Evolutionary conservation across 2,113 vertebrate genomes (phyloP).

Genomic region (Archocentrus centrarchus): DNA sequence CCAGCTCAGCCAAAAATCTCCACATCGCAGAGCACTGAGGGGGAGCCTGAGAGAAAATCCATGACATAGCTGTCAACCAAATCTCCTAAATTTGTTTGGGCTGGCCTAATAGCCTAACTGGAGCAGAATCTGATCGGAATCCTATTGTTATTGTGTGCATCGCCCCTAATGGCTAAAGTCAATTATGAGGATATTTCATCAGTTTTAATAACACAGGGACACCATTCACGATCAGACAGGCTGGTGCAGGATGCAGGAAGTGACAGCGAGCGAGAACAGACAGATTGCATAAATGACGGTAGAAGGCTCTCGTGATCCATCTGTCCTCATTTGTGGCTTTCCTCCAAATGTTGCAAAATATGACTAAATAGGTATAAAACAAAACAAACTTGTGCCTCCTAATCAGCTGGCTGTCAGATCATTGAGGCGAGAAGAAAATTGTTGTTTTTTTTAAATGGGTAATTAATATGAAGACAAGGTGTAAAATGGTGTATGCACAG

Average conservation of each 20-base stretch:
- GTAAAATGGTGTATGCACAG: background rate
- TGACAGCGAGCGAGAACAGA: constrained; percentile 46
- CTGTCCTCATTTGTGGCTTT: constrained; percentile 52
- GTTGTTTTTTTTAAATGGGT: background rate
- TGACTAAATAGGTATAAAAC: constrained; percentile 19
- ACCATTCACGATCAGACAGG: constrained; percentile 18
- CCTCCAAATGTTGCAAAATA: constrained; percentile 23
- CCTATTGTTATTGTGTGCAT: constrained; percentile 65
- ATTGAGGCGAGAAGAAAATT: background rate
- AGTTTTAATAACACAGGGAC: constrained; percentile 63
- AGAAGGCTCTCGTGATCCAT: constrained; percentile 52
- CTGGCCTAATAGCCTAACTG: constrained; percentile 74
- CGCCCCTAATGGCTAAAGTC: constrained; percentile 74
- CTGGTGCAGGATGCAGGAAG: constrained; percentile 49
- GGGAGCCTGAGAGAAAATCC: constrained; percentile 51
- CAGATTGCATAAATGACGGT: constrained; percentile 52
- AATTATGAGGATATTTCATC: constrained; percentile 75
- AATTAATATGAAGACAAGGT: background rate
- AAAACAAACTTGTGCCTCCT: background rate
- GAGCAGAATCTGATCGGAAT: constrained; percentile 78
- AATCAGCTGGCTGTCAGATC: background rate
- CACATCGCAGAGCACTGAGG: constrained; percentile 40
- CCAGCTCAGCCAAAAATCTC: constrained; percentile 72
- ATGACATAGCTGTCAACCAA: constrained; percentile 76
- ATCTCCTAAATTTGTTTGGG: constrained; percentile 77